Evolutionary conservation across 30 jellyfish, hydroid and myxozoan species (phyloP).

Genomic region (Chironex yamaguchii): DNA sequence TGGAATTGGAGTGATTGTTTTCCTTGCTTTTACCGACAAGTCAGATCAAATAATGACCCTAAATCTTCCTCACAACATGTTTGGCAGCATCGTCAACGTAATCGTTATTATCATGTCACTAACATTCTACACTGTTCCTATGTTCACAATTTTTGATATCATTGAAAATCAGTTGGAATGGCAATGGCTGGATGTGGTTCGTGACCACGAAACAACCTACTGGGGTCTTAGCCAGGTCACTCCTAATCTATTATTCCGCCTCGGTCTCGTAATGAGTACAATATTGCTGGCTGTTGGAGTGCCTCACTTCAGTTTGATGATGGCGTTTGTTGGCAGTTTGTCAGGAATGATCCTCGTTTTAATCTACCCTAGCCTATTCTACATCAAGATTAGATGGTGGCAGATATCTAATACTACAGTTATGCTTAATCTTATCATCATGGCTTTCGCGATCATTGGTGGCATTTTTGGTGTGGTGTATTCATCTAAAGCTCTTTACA

Average conservation of each 20-base stretch:
- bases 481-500: conserved; percentile 90
- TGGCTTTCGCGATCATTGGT: conserved; percentile 81
- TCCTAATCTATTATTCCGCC: conserved; percentile 86
- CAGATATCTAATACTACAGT: conserved; percentile 73
- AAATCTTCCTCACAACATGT: conserved; percentile 81
- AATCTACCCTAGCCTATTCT: conserved; percentile 83
- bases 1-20: conserved; percentile 94
- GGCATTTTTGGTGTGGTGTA: conserved; percentile 85
- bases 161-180: conserved; percentile 84
- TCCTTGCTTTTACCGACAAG: conserved; percentile 86
- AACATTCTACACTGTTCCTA: conserved; percentile 92
- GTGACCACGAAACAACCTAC: conserved; percentile 68
- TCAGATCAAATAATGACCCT: conserved; percentile 94
- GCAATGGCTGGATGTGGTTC: conserved; percentile 65
- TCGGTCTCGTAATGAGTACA: conserved; percentile 63
- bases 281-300: conserved; percentile 81
- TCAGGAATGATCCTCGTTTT: conserved; percentile 86
- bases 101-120: conserved; percentile 87
- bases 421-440: conserved; percentile 71
- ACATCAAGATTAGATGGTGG: conserved; percentile 87
- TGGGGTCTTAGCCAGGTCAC: conserved; percentile 68
- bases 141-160: conserved; percentile 90
- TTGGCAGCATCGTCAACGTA: conserved; percentile 76
- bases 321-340: conserved; percentile 95
- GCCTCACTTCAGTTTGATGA: conserved; percentile 94